Base-by-base conservation (phyloP, 2,113 vertebrate species). In the Zonotrichia leucophrys region DNA sequence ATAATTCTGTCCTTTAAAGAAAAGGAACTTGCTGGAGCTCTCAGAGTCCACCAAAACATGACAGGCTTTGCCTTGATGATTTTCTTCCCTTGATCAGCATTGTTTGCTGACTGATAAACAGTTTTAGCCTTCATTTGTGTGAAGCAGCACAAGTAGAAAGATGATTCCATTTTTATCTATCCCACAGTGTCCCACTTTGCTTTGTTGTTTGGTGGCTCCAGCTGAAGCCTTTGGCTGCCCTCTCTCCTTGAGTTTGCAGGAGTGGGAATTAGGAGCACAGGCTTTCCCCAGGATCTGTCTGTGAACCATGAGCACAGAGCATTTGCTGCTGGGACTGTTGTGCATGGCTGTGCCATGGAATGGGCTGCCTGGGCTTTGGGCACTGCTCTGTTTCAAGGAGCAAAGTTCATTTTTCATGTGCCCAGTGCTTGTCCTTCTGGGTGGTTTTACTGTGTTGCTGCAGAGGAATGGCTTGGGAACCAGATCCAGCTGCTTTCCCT, bases 181-280 rank as follows among this genome's bases (percentile, higher is more conserved):
- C 23, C 5, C 31, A 3, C 8, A 5, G 35, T 33, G 46, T 69
- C 16, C 30, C 12, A 2, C 33, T 20, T 50, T 8, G 20, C 10
- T 50, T 92, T 30, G 20, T n/a, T 74, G 27, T 47, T 60, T 20
- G 10, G 17, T 15, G 58, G 59, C 46, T 2, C n/a, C 44, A 62
- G 28, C 15, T 55, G 27, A 30, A n/a, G 22, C 39, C 11, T n/a
- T 77, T 39, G 37, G 47, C 18, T 77, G 17, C 20, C 1, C n/a
- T 4, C 23, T 37, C 50, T 15, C 49, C 52, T 66, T 37, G 25
- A 4, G 12, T 25, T 18, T 39, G 46, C 39, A 73, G 79, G 33
- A 53, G 8, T n/a, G 50, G 72, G 9, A 39, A 12, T 19, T 2
- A 42, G 55, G 52, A 16, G 39, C 24, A 10, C 0, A 0, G 4